Evolutionary conservation across 1,140 invertebrate genomes (phyloP), one percentile per base, ranked within the genome.

Genomic region (Drosophila paulistorum): DNA sequence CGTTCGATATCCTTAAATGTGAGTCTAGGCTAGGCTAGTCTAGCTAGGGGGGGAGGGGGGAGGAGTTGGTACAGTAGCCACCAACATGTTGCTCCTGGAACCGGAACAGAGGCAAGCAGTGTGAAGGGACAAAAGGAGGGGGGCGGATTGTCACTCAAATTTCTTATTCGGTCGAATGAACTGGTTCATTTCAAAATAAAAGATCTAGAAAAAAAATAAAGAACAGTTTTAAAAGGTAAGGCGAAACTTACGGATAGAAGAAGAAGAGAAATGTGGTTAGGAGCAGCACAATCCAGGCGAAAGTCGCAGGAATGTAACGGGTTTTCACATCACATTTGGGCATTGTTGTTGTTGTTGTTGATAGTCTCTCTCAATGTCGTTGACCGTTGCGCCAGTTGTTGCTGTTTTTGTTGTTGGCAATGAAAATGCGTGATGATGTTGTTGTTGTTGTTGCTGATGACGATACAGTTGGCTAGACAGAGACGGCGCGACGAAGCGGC

Each of bases 201-300:
- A 26, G 23, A 26, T 26, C 23, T 26, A 26, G 23, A 26, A 26
- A 30, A 30, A 30, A 5, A 6, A 30, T 0, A 0, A 6, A 30
- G 6, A 5, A 30, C 30, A 7, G 30, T 30, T 30, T 30, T 1
- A 39, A 39, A 39, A 39, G 37, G 4, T 11, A 39, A 13, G 10
- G 37, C 10, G 11, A 37, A 42, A 98, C 97, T 98, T 94, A 98
- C 98, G 98, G 97, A 93, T 97, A 98, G 93, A 96, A 97, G 94
- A 98, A 99, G 95, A 99, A 99, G 78, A 98, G 94, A 86, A 95
- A 95, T 78, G 98, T 98, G 75, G 97, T 97, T 87, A 95, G 95
- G 86, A 99, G 93, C 78, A 99, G 94, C 87, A 99, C 94, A 73
- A 95, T 95, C 98, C 98, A 99, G 91, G 98, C 98, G 94, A 98